phyloP scores from a whole-genome alignment of 2,888 invertebrate species.

The Dryobotodes eremita region DNA sequence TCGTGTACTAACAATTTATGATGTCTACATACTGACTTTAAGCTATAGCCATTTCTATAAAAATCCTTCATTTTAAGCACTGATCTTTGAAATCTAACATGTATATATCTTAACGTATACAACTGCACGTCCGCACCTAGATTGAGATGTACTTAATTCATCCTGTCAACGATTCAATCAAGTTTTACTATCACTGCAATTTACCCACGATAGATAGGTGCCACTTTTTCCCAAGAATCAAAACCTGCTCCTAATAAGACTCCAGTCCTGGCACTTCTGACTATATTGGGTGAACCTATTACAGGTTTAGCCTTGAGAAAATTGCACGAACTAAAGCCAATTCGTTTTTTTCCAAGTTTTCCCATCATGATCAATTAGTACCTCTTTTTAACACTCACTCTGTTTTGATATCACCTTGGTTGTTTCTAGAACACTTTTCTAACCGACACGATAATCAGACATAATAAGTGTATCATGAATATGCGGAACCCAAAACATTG shows the following conservation, averaged over 20 bases:
- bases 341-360: constrained; percentile 34
- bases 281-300: constrained; percentile 9
- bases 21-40: not conserved
- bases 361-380: constrained; percentile 12
- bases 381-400: not conserved
- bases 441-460: not conserved
- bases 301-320: constrained; percentile 18
- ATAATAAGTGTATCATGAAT: constrained; percentile 4
- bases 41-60: not conserved
- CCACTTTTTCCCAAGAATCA: constrained; percentile 10
- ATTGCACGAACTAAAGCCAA: not conserved
- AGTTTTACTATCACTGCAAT: constrained; percentile 6
- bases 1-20: not conserved
- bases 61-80: not conserved
- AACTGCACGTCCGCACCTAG: constrained; percentile 20
- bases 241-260: constrained; percentile 1
- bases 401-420: not conserved
- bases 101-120: not conserved
- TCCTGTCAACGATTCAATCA: constrained; percentile 2
- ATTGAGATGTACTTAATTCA: not conserved
- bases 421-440: not conserved
- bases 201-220: not conserved
- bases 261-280: not conserved
- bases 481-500: not conserved
- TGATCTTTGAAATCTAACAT: not conserved